Conservation (phyloP, 2,113 vertebrate species). For the Hoplias malabaricus region DNA sequence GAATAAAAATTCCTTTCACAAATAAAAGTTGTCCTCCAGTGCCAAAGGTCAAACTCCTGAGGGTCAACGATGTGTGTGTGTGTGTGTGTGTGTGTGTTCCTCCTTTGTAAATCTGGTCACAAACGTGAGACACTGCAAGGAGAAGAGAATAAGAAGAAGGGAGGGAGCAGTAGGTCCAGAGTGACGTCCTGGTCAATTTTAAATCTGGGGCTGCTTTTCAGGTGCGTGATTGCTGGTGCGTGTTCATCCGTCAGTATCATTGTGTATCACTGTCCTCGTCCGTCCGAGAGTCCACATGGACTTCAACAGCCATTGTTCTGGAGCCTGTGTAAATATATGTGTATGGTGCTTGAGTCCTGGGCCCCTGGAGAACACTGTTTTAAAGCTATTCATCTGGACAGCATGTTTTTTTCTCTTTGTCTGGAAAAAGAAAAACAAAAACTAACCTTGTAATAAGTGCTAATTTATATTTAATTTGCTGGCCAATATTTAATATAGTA, state of each 20-base stretch:
- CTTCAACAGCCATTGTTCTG: background rate
- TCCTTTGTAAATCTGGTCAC: background rate
- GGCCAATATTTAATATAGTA: too few species aligned
- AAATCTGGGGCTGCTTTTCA: constrained; percentile 4
- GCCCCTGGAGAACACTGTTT: background rate
- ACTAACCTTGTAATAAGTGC: too few species aligned
- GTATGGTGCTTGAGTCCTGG: background rate
- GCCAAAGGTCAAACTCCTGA: constrained; percentile 48
- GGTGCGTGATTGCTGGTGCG: constrained; percentile 25
- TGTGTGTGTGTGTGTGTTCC: constrained; percentile 16
- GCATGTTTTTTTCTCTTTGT: background rate
- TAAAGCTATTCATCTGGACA: background rate
- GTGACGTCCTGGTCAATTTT: background rate
- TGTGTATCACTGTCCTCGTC: constrained; percentile 33
- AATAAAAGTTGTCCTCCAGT: constrained; percentile 38
- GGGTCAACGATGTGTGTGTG: constrained; percentile 34
- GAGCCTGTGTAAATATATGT: background rate
- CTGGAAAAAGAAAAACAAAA: too few species aligned
- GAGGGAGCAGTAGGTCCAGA: background rate
- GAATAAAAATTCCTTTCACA: constrained; percentile 33
- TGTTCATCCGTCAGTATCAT: constrained; percentile 35
- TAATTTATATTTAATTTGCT: too few species aligned
- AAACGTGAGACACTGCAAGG: background rate
- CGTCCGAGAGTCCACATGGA: constrained; percentile 9
- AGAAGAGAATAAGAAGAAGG: background rate